Evolutionary conservation across 2,113 vertebrate species (phyloP).

Genomic region (Anoplopoma fimbria): DNA sequence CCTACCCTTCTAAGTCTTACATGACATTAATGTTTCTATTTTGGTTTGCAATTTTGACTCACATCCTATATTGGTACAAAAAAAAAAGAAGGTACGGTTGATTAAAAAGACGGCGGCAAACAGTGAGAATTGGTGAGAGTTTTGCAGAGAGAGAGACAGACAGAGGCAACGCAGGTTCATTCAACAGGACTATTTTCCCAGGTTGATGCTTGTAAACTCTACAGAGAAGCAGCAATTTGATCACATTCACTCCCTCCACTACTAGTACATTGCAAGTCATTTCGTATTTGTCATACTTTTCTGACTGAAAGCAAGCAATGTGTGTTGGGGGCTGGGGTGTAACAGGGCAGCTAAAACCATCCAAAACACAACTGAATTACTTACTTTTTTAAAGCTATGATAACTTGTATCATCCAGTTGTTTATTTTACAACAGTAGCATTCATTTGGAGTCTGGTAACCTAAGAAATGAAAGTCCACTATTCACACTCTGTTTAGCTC

Average conservation of each 20-base stretch:
- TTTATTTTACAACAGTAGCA: not conserved
- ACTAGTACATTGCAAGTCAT: not conserved
- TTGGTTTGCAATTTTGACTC: conserved; percentile 15
- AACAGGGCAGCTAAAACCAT: not conserved
- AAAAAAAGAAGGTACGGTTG: not conserved
- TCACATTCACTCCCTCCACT: not conserved
- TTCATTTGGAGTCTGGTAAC: not conserved
- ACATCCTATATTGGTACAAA: not conserved
- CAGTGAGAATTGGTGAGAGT: not conserved
- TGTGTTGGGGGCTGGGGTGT: too few relatives aligned
- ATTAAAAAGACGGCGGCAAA: conserved; percentile 6
- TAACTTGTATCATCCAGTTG: not conserved
- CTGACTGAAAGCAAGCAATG: not conserved
- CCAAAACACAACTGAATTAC: not conserved
- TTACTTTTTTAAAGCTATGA: not conserved
- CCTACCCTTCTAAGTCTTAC: not conserved
- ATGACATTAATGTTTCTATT: conserved; percentile 32
- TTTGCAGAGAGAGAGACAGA: not conserved
- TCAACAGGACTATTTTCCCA: not conserved
- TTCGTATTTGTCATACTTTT: not conserved
- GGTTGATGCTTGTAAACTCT: not conserved
- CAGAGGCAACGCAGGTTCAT: too few relatives aligned
- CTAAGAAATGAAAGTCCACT: not conserved
- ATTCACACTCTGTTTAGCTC: not conserved
- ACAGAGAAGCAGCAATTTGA: not conserved